Base-by-base conservation (phyloP, 2,888 invertebrate species). In the Macrophya annulata region DNA sequence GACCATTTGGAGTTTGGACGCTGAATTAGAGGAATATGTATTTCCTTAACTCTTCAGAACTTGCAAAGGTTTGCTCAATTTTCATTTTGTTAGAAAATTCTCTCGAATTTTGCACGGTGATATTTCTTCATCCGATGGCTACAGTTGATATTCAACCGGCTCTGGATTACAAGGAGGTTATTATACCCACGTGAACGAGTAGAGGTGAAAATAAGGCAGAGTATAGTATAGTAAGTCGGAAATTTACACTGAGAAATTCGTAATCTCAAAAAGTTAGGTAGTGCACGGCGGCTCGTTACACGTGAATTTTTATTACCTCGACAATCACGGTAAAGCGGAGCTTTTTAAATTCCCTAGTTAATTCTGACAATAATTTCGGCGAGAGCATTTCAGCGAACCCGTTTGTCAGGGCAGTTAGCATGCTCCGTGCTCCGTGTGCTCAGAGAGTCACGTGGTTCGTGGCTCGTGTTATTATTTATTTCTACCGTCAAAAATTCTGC, bases 321-420 rank as follows among this genome's bases (percentile, higher is more conserved):
- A 81, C 81, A 81, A 81, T 81, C 81, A 81, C 40, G 59, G 81
- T 10, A 62, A 81, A 37, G 62, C 25, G 62, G 62, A 62, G 62
- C 81, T 81, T 81, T 81, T 83, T 51, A 40, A 51, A 83, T 83
- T 83, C 83, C 71, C 81, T 62, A 62, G 68, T 83, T 83, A 83
- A 83, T 83, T 83, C 71, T 83, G 65, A 83, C 83, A 83, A 83
- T 83, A 83, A 83, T 83, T 83, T 83, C 51, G n/a, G 83, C 48
- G 51, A 83, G 71, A 65, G n/a, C 65, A 51, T 83, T 83, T 83
- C 83, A 83, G 51, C 68, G 83, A 48, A 71, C 83, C 83, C 65
- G 83, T 83, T 83, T 83, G 71, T 83, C 83, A 83, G 71, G 68
- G 83, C 83, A 83, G 83, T 83, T 83, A 83, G 83, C 68, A 37